These are phyloP conservation scores for Otocyon megalotis DNA, from an alignment of 2,113 vertebrate species.

Conservation along the genomic window DNA sequence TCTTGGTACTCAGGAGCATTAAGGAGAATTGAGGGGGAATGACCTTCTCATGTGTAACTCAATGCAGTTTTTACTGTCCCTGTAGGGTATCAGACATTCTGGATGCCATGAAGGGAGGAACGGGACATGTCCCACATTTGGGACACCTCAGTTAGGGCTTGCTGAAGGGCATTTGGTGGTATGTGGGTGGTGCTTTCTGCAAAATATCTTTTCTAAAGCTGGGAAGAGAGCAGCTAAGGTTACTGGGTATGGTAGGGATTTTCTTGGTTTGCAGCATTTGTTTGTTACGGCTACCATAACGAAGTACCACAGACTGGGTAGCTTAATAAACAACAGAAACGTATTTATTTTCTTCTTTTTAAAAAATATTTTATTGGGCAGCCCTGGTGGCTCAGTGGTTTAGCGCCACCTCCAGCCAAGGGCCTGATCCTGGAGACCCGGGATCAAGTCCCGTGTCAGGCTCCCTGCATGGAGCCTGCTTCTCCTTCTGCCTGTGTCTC, in stretches of 20 bases:
- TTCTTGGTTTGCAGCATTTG: neutral
- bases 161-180: neutral
- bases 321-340: neutral
- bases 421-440: too few species aligned
- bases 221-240: neutral
- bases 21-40: neutral
- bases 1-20: neutral
- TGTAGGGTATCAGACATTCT: neutral
- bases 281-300: neutral
- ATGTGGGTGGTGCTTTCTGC: neutral
- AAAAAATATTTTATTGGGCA: too few species aligned
- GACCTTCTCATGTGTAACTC: neutral
- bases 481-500: too few species aligned
- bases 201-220: neutral
- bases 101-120: fast-evolving
- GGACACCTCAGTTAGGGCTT: neutral
- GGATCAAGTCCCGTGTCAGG: too few species aligned
- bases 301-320: neutral
- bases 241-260: neutral
- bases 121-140: neutral
- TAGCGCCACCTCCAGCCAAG: too few species aligned
- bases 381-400: too few species aligned
- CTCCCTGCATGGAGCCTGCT: too few species aligned
- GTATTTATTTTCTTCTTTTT: too few species aligned
- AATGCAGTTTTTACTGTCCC: neutral